Evolutionary conservation across 2,797 vertebrate species (phyloP).

Genomic region (Micromesistius poutassou): DNA sequence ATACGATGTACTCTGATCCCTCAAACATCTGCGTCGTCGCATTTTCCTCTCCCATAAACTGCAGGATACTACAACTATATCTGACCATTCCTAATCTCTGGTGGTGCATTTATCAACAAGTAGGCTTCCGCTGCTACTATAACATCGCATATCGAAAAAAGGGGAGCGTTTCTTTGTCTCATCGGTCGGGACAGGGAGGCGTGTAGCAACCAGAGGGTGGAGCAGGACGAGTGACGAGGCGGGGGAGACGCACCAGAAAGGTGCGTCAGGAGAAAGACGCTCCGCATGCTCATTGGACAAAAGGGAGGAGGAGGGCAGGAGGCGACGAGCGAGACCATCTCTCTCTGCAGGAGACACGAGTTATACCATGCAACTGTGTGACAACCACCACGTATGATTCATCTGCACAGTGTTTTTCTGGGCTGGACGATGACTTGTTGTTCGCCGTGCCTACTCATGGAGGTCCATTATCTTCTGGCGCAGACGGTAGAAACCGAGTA

Average conservation of each 20-base stretch:
- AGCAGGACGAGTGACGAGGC: slow-evolving; percentile 27
- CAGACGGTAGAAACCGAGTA: not conserved
- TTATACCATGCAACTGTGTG: not conserved
- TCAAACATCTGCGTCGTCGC: not conserved
- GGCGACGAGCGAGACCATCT: slow-evolving; percentile 19
- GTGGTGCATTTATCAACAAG: not conserved
- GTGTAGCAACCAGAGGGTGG: slow-evolving; percentile 38
- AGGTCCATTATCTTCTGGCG: too few species aligned
- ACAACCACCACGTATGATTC: not conserved
- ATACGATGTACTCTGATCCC: not conserved
- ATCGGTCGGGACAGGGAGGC: too few species aligned
- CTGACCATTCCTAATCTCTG: not conserved
- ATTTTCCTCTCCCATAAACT: not conserved
- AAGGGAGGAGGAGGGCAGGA: slow-evolving; percentile 17
- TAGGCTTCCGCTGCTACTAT: not conserved
- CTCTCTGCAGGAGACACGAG: too few species aligned
- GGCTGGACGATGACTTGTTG: too few species aligned
- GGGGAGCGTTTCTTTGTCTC: slow-evolving; percentile 9
- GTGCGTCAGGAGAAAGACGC: slow-evolving; percentile 52
- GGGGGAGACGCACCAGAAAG: slow-evolving; percentile 39
- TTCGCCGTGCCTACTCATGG: not conserved
- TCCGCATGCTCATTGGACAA: slow-evolving; percentile 61
- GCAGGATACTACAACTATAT: not conserved
- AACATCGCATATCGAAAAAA: not conserved
- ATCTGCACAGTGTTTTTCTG: not conserved